Conservation (phyloP, 2,797 vertebrate genomes). For the Enoplosus armatus region DNA sequence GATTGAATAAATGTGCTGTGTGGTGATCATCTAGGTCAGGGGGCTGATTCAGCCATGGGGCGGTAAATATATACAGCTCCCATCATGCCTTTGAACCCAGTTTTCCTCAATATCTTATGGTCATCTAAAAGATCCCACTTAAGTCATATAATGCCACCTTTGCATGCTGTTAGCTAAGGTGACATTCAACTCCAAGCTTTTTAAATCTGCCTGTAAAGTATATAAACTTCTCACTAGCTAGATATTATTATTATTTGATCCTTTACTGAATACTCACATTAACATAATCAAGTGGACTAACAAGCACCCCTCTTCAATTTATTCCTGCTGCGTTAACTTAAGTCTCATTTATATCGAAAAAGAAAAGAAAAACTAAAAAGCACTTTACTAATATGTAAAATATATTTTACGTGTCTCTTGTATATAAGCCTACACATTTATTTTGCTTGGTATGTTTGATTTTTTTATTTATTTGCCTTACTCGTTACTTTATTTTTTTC, state of each 20-base stretch:
- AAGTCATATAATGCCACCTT: neutral
- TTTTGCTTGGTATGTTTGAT: too few species aligned
- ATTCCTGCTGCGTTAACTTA: neutral
- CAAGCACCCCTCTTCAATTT: neutral
- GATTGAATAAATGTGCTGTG: neutral
- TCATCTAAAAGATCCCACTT: neutral
- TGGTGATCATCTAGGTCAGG: neutral
- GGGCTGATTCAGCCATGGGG: neutral
- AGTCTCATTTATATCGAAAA: neutral
- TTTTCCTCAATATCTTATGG: neutral
- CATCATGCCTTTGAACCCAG: neutral
- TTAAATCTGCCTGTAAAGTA: neutral
- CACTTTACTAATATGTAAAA: neutral
- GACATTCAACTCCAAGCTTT: neutral
- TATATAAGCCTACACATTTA: neutral
- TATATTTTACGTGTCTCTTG: neutral
- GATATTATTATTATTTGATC: neutral
- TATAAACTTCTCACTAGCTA: neutral
- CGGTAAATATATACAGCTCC: neutral
- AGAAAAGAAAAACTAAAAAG: neutral
- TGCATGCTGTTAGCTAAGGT: neutral
- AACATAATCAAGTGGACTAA: neutral
- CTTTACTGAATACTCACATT: fast-evolving
- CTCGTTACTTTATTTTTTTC: neutral
- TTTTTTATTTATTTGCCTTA: neutral